Conservation (phyloP, 1,140 invertebrate species). For the Drosophila melanica region DNA sequence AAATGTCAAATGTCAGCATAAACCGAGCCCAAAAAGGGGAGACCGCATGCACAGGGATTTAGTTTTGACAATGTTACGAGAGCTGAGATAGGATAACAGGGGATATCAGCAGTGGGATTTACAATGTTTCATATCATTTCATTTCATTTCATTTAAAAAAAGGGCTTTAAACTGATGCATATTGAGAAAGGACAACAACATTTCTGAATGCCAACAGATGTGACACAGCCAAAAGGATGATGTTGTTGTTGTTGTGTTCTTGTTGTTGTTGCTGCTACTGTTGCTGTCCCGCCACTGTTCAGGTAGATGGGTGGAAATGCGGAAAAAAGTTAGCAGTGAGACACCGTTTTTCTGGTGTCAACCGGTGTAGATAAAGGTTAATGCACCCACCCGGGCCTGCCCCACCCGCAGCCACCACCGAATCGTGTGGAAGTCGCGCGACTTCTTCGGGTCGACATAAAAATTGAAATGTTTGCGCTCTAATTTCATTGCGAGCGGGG, state of each 20-base stretch:
- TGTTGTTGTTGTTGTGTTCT: slow-evolving; percentile 2
- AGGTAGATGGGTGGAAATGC: slow-evolving; percentile 37
- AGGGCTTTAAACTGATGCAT: slow-evolving; percentile 13
- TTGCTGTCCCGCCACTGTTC: neutral
- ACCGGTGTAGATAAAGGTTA: slow-evolving; percentile 45
- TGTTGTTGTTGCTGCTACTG: slow-evolving; percentile 12
- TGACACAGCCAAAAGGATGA: slow-evolving; percentile 16
- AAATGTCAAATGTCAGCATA: neutral
- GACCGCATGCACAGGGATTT: neutral
- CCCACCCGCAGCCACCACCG: slow-evolving; percentile 11
- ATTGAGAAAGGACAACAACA: slow-evolving; percentile 26
- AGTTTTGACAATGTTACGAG: neutral
- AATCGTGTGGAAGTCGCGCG: slow-evolving; percentile 16
- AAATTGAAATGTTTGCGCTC: slow-evolving; percentile 59
- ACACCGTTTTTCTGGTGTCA: slow-evolving; percentile 22
- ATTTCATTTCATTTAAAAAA: too few relatives aligned
- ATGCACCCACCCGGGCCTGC: slow-evolving; percentile 32
- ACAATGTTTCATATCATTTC: too few relatives aligned
- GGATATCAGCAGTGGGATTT: too few relatives aligned
- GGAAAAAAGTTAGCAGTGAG: slow-evolving; percentile 18
- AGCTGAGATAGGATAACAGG: too few relatives aligned
- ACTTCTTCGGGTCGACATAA: slow-evolving; percentile 20
- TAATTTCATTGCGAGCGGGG: slow-evolving; percentile 44
- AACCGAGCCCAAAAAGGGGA: neutral
- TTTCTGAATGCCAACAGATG: slow-evolving; percentile 54